Conservation (phyloP, 1,140 invertebrate genomes). For the Grapholita molesta region DNA sequence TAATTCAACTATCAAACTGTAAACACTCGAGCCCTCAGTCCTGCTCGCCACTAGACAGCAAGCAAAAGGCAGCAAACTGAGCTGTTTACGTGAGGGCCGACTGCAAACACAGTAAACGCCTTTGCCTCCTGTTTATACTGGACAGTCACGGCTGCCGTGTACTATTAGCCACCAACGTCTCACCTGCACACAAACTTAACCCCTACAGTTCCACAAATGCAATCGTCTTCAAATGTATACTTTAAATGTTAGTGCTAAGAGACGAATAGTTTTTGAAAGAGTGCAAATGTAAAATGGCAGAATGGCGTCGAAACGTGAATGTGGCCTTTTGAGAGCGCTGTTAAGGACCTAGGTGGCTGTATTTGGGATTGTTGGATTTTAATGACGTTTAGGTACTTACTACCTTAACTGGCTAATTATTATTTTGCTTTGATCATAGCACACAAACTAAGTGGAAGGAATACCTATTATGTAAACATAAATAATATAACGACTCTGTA, state of each 20-base stretch:
- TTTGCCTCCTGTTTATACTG: conserved; percentile 56
- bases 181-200: conserved; percentile 42
- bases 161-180: conserved; percentile 62
- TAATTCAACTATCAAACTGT: background rate
- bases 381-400: conserved; percentile 6
- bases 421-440: background rate
- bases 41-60: background rate
- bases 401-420: background rate
- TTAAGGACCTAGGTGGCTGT: conserved; percentile 11
- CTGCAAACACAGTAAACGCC: conserved; percentile 65
- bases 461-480: background rate
- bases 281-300: background rate
- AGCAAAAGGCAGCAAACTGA: conserved; percentile 33
- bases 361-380: conserved; percentile 9
- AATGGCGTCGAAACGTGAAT: background rate
- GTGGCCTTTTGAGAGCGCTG: background rate
- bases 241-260: conserved; percentile 15
- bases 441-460: background rate
- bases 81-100: conserved; percentile 68
- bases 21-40: background rate
- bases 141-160: conserved; percentile 52
- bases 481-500: background rate
- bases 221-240: background rate
- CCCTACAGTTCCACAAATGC: background rate
- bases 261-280: background rate